Evolutionary conservation across 2,113 vertebrate species (phyloP), one percentile per base, ranked within the genome.

Genomic region (Indicator indicator): DNA sequence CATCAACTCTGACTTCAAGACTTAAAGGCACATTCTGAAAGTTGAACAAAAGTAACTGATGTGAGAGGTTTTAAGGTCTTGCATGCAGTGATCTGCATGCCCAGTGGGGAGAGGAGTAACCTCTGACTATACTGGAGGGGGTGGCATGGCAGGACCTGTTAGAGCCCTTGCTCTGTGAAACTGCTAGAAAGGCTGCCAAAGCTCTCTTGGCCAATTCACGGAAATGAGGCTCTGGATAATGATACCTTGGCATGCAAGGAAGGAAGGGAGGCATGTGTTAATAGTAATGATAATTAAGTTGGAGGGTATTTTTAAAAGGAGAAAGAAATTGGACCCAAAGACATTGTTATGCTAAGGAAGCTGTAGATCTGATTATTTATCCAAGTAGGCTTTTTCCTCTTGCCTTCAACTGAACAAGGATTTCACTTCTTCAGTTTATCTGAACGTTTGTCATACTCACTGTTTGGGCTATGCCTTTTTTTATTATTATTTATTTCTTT

Each of bases 81-180:
- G 11, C 17, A 32, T 4, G 3, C 9, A 20, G 1, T 4, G 11
- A 52, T 46, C 62, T 71, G 12, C 6, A 5, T 16, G 11, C 33
- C 9, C 8, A 14, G 8, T 8, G 17, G 26, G 4, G 36, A 67
- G 27, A 6, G 17, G 19, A 11, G 30, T 21, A 62, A 23, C 1
- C 0, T 11, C 2, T 3, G 3, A 23, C 28, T n/a, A 9, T 6
- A 23, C 7, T 26, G 16, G 26, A 12, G 26, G 44, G 44, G 9
- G 2, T 65, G 11, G 5, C 6, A 1, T 0, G 1, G 14, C 27
- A 50, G 26, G 33, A 7, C 3, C 21, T 42, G 3, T 26, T 14
- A 4, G 5, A 26, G 28, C 5, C 30, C 20, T 56, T 83, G 4
- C 10, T 52, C 11, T 1, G 3, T 11, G 28, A 58, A 83, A 32